Evolutionary conservation across 2,888 invertebrate genomes (phyloP), one percentile per base, ranked within the genome.

Genomic region (Ornithoptera priamus): DNA sequence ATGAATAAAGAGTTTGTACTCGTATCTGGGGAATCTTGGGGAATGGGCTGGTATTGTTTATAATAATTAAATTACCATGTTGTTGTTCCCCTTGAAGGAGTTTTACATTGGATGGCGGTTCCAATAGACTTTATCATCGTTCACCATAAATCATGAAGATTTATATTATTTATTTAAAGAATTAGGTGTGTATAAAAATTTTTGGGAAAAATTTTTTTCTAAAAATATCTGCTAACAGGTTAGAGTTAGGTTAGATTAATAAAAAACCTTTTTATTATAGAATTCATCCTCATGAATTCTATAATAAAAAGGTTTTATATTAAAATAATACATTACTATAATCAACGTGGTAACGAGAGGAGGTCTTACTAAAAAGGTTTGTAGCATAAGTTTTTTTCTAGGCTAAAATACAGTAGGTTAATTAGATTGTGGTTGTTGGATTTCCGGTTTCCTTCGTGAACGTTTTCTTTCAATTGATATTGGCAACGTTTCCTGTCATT

Each of bases 371-470:
- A 42, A 69, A 60, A 62, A 59, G 66, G 69, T 69, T 62, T 66
- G 69, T 69, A 69, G 65, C 18, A 20, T 69, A 62, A 30, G 50
- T 39, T 58, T 69, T 68, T 17, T 46, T n/a, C 6, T 64, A 69
- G 36, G 20, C 58, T 66, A 59, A 62, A 46, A 6, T 66, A 53
- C 30, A 12, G 15, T 67, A 67, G 61, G 50, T 50, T 62, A 46
- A 69, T 69, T 62, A 18, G 20, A 63, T 68, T 63, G 65, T 69
- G 56, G 62, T 66, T 58, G 39, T 67, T 62, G 39, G 50, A 2
- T 67, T 65, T 65, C 57, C 69, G 69, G 62, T 69, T 69, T 69
- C 62, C 69, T 69, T 65, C 30, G 63, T 30, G 10, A 61, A 61
- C 69, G 68, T 65, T 36, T 53, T 17, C 15, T 68, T 53, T 57